phyloP scores from a whole-genome alignment of 2,888 invertebrate genomes.

The Cactoblastis cactorum region DNA sequence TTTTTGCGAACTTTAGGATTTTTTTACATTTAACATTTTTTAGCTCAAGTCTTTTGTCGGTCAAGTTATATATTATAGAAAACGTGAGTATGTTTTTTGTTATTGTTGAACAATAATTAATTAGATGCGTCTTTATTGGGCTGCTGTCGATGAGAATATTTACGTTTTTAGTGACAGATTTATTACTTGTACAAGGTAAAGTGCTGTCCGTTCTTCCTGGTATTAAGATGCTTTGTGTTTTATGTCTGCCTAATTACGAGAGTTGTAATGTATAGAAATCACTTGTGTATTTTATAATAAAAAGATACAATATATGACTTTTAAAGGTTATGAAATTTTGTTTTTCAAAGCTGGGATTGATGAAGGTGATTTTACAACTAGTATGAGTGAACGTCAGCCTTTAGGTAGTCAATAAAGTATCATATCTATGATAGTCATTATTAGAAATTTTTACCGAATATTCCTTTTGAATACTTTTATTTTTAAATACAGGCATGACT shows the following conservation, averaged over 20 bases:
- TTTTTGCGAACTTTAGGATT: constrained; percentile 44
- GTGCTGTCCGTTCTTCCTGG: constrained; percentile 56
- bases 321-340: no score
- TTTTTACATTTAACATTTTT: constrained; percentile 29
- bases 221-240: constrained; percentile 33
- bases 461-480: no score
- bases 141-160: constrained; percentile 50
- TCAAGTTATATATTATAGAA: constrained; percentile 63
- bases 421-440: no score
- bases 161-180: constrained; percentile 67
- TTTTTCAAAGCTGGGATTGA: no score
- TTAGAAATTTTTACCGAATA: no score
- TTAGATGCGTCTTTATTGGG: constrained; percentile 66
- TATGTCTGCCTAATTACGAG: constrained; percentile 36
- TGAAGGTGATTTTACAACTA: no score
- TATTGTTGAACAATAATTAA: constrained; percentile 64
- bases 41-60: constrained; percentile 46
- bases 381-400: no score
- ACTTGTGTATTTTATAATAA: no score
- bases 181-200: constrained; percentile 62
- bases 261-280: no score
- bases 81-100: constrained; percentile 52
- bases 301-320: no score
- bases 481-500: no score
- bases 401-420: no score